Percentiles rank a stretch among this genome's conserved stretches.
These are phyloP conservation scores for Perodicticus potto DNA, from an alignment of 2,797 vertebrate genomes.

Conservation along the genomic window DNA sequence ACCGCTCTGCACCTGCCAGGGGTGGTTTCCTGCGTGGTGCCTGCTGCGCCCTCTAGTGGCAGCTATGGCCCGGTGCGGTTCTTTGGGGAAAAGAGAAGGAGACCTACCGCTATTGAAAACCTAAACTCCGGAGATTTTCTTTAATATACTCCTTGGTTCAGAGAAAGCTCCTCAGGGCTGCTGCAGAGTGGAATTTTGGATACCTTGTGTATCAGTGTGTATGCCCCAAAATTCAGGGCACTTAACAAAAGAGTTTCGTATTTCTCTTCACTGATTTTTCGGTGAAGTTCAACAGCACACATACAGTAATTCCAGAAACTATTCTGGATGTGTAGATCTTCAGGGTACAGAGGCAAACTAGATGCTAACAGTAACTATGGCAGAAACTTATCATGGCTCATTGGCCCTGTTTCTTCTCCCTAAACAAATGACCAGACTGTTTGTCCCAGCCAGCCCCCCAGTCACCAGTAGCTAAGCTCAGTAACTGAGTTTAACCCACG, in stretches of 20 bases:
- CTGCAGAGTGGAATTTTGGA: background rate
- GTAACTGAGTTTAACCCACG: background rate
- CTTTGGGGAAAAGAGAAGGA: background rate
- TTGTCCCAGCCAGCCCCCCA: background rate
- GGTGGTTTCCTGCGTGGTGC: no score
- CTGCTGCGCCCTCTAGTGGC: background rate
- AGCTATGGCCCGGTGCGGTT: background rate
- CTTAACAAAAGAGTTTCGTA: background rate
- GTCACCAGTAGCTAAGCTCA: background rate
- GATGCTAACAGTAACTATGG: background rate
- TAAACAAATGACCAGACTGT: no score
- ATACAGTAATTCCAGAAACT: background rate
- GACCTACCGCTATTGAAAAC: no score
- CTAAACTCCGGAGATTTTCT: background rate
- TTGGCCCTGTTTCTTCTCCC: background rate
- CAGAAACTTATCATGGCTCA: background rate
- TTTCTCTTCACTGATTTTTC: background rate
- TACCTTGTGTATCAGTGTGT: background rate
- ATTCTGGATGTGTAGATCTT: background rate
- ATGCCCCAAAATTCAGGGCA: background rate
- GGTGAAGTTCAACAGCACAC: background rate
- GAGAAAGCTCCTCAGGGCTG: background rate
- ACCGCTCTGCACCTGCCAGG: rapidly evolving
- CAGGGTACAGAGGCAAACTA: background rate
- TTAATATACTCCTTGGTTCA: background rate